Base-by-base conservation (phyloP, 2,113 vertebrate species). In the Cariama cristata region DNA sequence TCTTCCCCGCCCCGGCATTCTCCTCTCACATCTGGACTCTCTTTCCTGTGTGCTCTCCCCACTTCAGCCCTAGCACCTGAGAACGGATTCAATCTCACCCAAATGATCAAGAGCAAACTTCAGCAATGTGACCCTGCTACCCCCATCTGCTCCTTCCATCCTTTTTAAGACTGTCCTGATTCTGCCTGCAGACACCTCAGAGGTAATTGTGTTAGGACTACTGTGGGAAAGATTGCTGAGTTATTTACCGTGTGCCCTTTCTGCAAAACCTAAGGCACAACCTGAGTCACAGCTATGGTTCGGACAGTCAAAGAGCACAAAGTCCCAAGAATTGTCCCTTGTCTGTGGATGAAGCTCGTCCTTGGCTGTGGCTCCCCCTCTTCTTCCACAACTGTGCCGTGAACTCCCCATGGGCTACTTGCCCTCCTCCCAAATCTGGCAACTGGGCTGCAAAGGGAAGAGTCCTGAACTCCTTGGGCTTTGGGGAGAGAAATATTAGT, bases 281-380 rank as follows among this genome's bases (percentile, higher is more conserved):
- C 16, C 9, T 28, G 21, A 64, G 40, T 27, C 49, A 76, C 32
- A 82, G 55, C 11, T 1, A 2, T 21, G 22, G 42, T 5, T 23
- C 1, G 4, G n/a, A 60, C 11, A 77, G 6, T 18, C 32, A 33
- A 56, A 72, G 49, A 52, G 7, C n/a, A 58, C 19, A 77, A 66
- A 91, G 24, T 2, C 5, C 40, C 49, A 80, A 17, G 33, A 66
- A 32, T 30, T 66, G 42, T 84, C 28, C 16, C 18, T 69, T 14
- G 14, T 81, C 19, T 0, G 0, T 2, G 9, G 12, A 4, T 56
- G 21, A 77, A 81, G 50, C 5, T 50, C 52, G 23, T 22, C 32
- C 64, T 71, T 56, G n/a, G 22, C 69, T 74, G 12, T 52, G 23
- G 28, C 4, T 80, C 9, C 19, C 9, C 5, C 3, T 73, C 12